Evolutionary conservation across 2,888 invertebrate species (phyloP), one percentile per base, ranked within the genome.

Genomic region (Portevinia maculata): DNA sequence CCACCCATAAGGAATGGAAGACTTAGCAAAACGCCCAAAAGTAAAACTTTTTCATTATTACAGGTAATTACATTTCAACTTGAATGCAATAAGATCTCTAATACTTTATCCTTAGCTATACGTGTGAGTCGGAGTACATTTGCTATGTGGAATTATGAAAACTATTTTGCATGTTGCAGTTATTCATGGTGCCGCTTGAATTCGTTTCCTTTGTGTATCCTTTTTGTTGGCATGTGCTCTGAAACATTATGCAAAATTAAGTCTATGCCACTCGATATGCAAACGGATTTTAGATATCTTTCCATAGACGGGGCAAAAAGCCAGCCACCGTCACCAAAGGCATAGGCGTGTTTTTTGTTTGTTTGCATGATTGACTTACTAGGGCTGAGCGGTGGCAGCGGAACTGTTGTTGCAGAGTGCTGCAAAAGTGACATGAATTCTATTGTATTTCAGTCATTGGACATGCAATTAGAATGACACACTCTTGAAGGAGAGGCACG

Each of bases 391-490:
- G 13, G 15, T 4, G 17, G 17, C 15, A 24, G 24, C 13, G 44
- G 19, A 15, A 11, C 11, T 55, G 55, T 13, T 59, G 37, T 7
- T 30, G 8, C 32, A 4, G 21, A 13, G 39, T 39, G 24, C 24
- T 9, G 13, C 2, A 8, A 24, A 53, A 79, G 46, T 74, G 69
- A 79, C 62, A 64, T 75, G 64, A 24, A 46, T 37, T 46, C 46
- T 64, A 13, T 64, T 44, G 64, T 48, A 59, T 65, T 64, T 70
- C 62, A 76, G 70, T 17, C 55, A 57, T 41, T 62, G 64, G 76
- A 60, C 81, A 71, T 81, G 81, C 81, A 81, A 81, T 81, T 81
- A 75, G 69, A 81, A 57, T 75, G 64, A 60, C 81, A 60, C 81
- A 81, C 69, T 52, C 59, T 46, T 55, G 52, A 64, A 32, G 48